Percentiles rank a stretch among this genome's conserved stretches.
Conservation (phyloP, 2,888 invertebrate species). For the Gryllus longicercus region DNA sequence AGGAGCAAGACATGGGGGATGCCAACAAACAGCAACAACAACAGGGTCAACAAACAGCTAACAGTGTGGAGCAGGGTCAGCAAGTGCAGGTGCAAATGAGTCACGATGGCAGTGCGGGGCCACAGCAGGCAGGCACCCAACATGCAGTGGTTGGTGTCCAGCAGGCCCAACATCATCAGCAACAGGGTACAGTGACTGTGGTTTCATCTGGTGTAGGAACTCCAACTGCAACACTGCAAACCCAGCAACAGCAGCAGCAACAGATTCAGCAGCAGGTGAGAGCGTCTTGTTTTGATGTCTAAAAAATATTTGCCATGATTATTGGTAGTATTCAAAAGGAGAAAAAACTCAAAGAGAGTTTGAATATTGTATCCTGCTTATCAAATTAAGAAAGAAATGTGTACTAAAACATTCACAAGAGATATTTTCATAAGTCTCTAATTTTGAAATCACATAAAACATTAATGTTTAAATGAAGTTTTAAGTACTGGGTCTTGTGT, state of each 20-base stretch:
- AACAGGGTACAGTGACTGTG: conserved; percentile 26
- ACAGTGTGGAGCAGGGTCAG: conserved; percentile 37
- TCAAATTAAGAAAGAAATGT: too few species aligned
- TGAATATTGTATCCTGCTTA: too few species aligned
- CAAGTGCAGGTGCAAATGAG: conserved; percentile 39
- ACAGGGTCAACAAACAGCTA: conserved; percentile 40
- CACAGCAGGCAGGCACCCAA: conserved; percentile 25
- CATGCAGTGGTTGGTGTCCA: conserved; percentile 26
- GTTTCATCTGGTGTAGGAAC: conserved; percentile 30
- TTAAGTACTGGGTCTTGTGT: background rate
- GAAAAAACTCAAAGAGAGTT: too few species aligned
- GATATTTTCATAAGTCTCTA: too few species aligned
- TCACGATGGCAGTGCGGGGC: conserved; percentile 12
- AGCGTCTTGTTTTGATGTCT: too few species aligned
- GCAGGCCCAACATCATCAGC: conserved; percentile 24
- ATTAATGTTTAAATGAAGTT: too few species aligned
- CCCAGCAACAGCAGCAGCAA: conserved; percentile 21
- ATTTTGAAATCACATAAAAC: too few species aligned
- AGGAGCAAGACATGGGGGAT: conserved; percentile 28
- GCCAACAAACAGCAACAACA: conserved; percentile 42
- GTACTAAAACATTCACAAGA: too few species aligned
- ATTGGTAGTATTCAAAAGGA: too few species aligned
- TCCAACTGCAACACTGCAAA: conserved; percentile 10
- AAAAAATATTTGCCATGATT: too few species aligned
- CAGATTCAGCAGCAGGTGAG: background rate